These are phyloP conservation scores for Tangara arthus DNA, from an alignment of 2,797 vertebrate species.

Conservation along the genomic window DNA sequence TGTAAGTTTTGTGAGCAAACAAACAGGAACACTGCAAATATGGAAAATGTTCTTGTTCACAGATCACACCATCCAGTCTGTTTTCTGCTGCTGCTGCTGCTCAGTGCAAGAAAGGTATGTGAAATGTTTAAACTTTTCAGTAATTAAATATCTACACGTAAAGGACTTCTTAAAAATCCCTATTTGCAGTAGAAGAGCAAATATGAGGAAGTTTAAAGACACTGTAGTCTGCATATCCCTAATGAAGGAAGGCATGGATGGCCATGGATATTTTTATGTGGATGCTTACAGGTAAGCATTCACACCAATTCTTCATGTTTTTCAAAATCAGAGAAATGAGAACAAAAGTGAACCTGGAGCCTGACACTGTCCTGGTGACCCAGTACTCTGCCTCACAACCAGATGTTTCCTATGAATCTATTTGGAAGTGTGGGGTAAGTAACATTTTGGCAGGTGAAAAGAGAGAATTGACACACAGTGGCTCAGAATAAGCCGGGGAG, in stretches of 20 bases:
- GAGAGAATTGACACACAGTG: not conserved
- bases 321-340: conserved; percentile 63
- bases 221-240: not conserved
- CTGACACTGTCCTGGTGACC: conserved; percentile 19
- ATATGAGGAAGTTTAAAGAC: not conserved
- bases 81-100: conserved; percentile 82
- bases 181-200: not conserved
- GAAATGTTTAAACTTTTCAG: not conserved
- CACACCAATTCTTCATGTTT: not conserved
- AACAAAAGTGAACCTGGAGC: conserved; percentile 62
- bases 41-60: conserved; percentile 55
- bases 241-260: not conserved
- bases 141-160: not conserved
- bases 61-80: conserved; percentile 82
- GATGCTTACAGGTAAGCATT: not conserved
- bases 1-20: not conserved
- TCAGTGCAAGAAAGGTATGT: conserved; percentile 80
- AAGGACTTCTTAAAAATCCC: not conserved
- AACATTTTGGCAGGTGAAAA: not conserved
- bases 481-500: not conserved
- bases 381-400: conserved; percentile 1
- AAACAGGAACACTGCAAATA: not conserved
- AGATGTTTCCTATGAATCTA: not conserved
- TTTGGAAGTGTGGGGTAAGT: conserved; percentile 59
- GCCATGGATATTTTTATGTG: not conserved